phyloP scores from a whole-genome alignment of 1,140 invertebrate species.

The Drosophila seguyi region DNA sequence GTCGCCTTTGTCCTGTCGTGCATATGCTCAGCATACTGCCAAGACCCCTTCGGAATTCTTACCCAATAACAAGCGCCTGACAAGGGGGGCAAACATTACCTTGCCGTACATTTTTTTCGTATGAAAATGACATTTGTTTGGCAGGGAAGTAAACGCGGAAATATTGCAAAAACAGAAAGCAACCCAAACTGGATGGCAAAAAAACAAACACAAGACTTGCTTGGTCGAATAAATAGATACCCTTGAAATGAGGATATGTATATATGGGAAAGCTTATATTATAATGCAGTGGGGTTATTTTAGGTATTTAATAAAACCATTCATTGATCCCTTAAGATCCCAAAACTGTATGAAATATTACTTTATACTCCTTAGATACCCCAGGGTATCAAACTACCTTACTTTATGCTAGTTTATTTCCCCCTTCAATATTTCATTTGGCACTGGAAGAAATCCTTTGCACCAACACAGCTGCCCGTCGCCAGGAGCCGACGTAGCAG shows the following conservation, averaged over 20 bases:
- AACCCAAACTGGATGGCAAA: slow-evolving; percentile 29
- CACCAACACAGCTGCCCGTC: slow-evolving; percentile 70
- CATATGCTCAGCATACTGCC: slow-evolving; percentile 64
- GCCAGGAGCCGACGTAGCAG: slow-evolving; percentile 21
- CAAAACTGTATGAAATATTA: neutral
- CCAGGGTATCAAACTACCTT: slow-evolving; percentile 13
- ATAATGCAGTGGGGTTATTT: too few species aligned
- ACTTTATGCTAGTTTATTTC: slow-evolving; percentile 66
- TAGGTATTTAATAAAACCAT: too few species aligned
- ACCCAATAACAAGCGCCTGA: slow-evolving; percentile 15
- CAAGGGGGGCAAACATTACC: slow-evolving; percentile 34
- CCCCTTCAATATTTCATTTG: slow-evolving; percentile 20
- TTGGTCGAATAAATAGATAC: neutral
- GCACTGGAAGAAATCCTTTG: slow-evolving; percentile 57
- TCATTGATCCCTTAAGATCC: too few species aligned
- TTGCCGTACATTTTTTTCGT: slow-evolving; percentile 24
- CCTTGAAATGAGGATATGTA: too few species aligned
- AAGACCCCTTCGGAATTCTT: slow-evolving; percentile 57
- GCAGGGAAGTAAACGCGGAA: slow-evolving; percentile 44
- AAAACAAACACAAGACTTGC: neutral
- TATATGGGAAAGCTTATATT: too few species aligned
- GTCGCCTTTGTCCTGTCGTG: slow-evolving; percentile 51
- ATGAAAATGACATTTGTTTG: slow-evolving; percentile 68
- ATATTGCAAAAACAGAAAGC: slow-evolving; percentile 43
- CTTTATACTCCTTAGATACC: neutral